Evolutionary conservation across 2,797 vertebrate genomes (phyloP).

Genomic region (Pyrocephalus nanus): DNA sequence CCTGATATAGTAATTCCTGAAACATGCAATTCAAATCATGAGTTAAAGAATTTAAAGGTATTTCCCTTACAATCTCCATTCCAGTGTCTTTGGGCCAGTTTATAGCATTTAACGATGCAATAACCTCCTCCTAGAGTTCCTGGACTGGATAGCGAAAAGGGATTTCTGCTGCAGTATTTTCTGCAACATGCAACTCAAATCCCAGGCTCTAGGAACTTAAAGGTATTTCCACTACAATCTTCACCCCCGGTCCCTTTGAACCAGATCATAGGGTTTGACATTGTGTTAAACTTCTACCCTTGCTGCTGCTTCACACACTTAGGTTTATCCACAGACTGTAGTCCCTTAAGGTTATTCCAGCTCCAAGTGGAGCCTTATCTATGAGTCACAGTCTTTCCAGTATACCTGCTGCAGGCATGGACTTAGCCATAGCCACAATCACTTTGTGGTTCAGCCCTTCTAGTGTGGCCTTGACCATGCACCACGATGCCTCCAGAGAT

Average conservation of each 20-base stretch:
- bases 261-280: not conserved
- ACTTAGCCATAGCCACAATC: not conserved
- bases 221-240: not conserved
- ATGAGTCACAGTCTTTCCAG: not conserved
- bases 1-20: not conserved
- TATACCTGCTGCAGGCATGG: not conserved
- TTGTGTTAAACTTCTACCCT: not conserved
- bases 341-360: not conserved
- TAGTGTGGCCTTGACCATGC: fast-evolving
- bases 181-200: not conserved
- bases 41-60: not conserved
- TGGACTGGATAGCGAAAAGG: not conserved
- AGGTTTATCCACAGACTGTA: not conserved
- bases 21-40: not conserved
- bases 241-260: not conserved
- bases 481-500: not conserved
- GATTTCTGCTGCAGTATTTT: not conserved
- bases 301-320: not conserved
- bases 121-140: not conserved
- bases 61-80: not conserved
- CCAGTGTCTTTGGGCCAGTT: not conserved
- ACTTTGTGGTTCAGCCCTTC: not conserved
- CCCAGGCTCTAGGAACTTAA: not conserved
- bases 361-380: not conserved
- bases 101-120: not conserved